Evolutionary conservation across 2,888 invertebrate species (phyloP), one percentile per base, ranked within the genome.

Genomic region (Thymelicus lineola): DNA sequence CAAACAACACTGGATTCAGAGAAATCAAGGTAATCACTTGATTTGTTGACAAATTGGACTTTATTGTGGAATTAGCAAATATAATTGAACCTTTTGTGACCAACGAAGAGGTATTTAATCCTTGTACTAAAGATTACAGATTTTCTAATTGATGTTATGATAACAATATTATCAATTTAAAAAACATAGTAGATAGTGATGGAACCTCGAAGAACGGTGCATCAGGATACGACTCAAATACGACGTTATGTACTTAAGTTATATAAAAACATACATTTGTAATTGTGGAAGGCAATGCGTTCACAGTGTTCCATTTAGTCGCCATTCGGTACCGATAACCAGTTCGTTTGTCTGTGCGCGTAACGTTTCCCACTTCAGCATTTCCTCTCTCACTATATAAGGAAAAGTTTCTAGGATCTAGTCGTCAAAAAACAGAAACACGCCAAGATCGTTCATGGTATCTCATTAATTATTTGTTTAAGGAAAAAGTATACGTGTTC

Each of bases 381-480:
- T 57, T 57, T 67, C 61, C 67, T 68, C 50, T 15, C 35, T 20
- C 35, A 46, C 68, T 62, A 62, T 68, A 68, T 68, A 68, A 36
- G 62, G 68, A 46, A 38, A 10, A 53, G 68, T 45, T 42, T 50
- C 36, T 63, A 10, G 35, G 62, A 46, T 38, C 45, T 55, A 42
- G 53, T 17, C 62, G 36, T 38, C 17, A 63, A 69, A 63, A 69
- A 69, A 63, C 63, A 48, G 62, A 57, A 63, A 63, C 57, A 36
- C 55, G 20, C 20, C 63, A 42, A 55, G 17, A 69, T 38, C 58
- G 62, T 48, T 57, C 61, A 46, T 46, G 17, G 63, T 55, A 50
- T 63, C 58, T 57, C 69, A 69, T 69, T 69, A 57, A 63, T 58
- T 63, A 36, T n/a, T 63, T 55, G 57, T 69, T 63, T 69, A 69